Conservation (phyloP, 2,797 vertebrate species). For the Petrocephalus schoutedeni region DNA sequence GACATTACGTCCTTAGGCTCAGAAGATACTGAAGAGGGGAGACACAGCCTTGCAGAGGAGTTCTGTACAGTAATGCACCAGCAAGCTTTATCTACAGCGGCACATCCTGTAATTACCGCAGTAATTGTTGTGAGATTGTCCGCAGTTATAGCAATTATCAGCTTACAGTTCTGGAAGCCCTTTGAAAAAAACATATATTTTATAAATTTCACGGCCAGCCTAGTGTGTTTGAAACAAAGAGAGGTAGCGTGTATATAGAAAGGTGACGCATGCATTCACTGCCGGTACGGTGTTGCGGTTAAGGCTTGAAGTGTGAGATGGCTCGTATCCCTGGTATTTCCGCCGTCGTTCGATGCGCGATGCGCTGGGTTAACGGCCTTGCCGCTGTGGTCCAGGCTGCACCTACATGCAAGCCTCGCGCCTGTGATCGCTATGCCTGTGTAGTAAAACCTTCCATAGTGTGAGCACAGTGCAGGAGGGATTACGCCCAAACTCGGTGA, state of each 20-base stretch:
- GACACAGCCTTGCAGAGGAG: not conserved
- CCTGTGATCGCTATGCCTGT: not conserved
- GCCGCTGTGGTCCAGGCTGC: not conserved
- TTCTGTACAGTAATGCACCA: not conserved
- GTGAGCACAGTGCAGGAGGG: not conserved
- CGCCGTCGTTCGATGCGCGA: not conserved
- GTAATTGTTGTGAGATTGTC: slow-evolving; percentile 33
- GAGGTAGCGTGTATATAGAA: not conserved
- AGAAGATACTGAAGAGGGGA: not conserved
- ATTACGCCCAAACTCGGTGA: not conserved
- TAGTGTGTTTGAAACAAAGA: not conserved
- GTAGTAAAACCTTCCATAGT: not conserved
- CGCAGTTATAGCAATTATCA: slow-evolving; percentile 30
- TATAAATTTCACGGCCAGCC: not conserved
- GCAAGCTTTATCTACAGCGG: slow-evolving; percentile 28
- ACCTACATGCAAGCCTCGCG: not conserved
- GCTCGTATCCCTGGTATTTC: not conserved
- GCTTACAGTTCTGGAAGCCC: not conserved
- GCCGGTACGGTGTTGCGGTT: not conserved
- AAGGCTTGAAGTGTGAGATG: not conserved
- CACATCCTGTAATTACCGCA: slow-evolving; percentile 38
- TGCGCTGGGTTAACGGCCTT: not conserved
- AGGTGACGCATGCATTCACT: not conserved
- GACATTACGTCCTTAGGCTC: not conserved
- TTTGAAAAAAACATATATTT: not conserved